phyloP scores from a whole-genome alignment of 2,113 vertebrate genomes.

The Chionis minor region DNA sequence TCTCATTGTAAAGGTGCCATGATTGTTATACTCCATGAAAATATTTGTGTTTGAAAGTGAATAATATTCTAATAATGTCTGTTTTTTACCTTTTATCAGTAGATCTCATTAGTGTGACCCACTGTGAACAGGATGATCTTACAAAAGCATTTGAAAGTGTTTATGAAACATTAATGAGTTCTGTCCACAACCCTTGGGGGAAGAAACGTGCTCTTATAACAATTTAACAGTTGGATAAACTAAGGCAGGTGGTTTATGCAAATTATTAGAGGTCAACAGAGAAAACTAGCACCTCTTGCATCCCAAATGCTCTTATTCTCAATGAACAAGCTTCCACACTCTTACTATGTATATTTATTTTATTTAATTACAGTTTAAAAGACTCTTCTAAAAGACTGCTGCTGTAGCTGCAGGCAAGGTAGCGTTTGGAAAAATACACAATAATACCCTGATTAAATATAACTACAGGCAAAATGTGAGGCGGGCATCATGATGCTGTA shows the following conservation, averaged over 20 bases:
- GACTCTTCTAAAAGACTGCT: constrained; percentile 6
- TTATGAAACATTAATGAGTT: constrained; percentile 48
- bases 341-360: background rate
- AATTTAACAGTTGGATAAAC: constrained; percentile 43
- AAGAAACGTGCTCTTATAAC: background rate
- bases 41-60: background rate
- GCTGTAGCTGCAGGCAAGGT: background rate
- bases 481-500: background rate
- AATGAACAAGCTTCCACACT: background rate
- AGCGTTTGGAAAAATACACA: constrained; percentile 7
- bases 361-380: constrained; percentile 18
- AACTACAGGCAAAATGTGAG: background rate
- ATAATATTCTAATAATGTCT: background rate
- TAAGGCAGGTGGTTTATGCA: constrained; percentile 2
- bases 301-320: background rate
- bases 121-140: background rate
- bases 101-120: constrained; percentile 2
- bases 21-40: background rate
- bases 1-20: background rate
- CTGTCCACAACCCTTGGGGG: background rate
- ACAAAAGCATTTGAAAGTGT: constrained; percentile 19
- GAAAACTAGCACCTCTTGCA: background rate
- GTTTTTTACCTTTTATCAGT: background rate
- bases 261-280: constrained; percentile 12
- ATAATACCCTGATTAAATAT: constrained; percentile 29